phyloP scores from a whole-genome alignment of 2,797 vertebrate species.

The Cetoscarus ocellatus region DNA sequence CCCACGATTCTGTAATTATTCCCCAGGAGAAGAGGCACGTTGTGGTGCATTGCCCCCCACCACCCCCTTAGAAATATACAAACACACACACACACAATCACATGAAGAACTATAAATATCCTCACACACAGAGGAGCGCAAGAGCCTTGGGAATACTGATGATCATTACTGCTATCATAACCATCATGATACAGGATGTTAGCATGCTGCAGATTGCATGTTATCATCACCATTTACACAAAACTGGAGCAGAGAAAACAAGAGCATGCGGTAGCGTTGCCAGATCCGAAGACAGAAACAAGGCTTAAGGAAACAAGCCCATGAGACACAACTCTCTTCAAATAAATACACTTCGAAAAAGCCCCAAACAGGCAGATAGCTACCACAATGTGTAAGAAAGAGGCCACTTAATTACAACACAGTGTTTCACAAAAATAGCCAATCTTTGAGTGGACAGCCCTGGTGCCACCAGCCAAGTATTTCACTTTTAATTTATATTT shows the following conservation, averaged over 20 bases:
- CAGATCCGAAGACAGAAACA: too few species aligned
- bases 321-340: too few species aligned
- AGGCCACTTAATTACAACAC: too few species aligned
- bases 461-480: too few species aligned
- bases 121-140: conserved; percentile 55
- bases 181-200: conserved; percentile 61
- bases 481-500: too few species aligned
- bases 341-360: too few species aligned
- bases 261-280: background rate
- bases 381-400: too few species aligned
- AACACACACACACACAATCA: conserved; percentile 30
- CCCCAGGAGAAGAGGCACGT: conserved; percentile 69
- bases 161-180: conserved; percentile 77
- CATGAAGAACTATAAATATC: conserved; percentile 72
- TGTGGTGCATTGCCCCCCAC: conserved; percentile 60
- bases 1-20: conserved; percentile 93
- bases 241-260: conserved; percentile 27
- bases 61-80: conserved; percentile 40
- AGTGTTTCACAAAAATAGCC: too few species aligned
- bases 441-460: too few species aligned
- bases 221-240: conserved; percentile 51
- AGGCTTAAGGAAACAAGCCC: too few species aligned
- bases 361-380: too few species aligned
- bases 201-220: conserved; percentile 51
- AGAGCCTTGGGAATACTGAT: conserved; percentile 69